A percentile compares a stretch with the other conserved stretches of the same genome.
phyloP scores from a whole-genome alignment of 2,888 invertebrate species.

The Octonoba sinensis region DNA sequence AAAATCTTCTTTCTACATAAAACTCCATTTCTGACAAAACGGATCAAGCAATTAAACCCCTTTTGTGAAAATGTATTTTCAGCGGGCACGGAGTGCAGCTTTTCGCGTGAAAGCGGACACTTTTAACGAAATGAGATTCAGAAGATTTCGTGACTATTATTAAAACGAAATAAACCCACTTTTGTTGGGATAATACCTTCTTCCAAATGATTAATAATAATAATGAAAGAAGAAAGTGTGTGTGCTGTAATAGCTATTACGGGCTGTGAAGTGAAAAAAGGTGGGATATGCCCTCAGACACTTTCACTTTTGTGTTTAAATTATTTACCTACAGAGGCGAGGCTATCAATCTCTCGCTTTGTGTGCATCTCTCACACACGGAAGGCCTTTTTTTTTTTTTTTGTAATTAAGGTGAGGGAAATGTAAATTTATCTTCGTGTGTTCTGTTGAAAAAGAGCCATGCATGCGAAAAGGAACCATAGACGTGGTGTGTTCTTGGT shows the following conservation, averaged over 20 bases:
- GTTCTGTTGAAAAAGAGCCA: background rate
- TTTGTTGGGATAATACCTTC: slow-evolving; percentile 48
- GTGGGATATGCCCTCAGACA: background rate
- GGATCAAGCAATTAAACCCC: no score
- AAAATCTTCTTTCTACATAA: no score
- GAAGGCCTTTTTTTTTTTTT: slow-evolving; percentile 8
- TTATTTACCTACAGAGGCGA: background rate
- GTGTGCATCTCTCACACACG: slow-evolving; percentile 6
- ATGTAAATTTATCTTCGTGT: slow-evolving; percentile 50
- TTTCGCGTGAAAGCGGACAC: background rate
- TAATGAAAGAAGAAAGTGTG: slow-evolving; percentile 21
- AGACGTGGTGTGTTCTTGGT: no score
- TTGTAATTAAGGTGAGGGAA: slow-evolving; percentile 48
- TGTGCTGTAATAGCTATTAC: slow-evolving; percentile 54
- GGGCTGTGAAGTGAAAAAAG: background rate
- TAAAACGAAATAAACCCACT: slow-evolving; percentile 57
- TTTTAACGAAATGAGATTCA: slow-evolving; percentile 29
- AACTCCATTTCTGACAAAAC: no score
- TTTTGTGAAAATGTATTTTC: no score
- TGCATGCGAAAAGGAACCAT: no score
- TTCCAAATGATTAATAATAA: slow-evolving; percentile 60
- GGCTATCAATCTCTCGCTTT: slow-evolving; percentile 25
- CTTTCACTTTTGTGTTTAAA: background rate
- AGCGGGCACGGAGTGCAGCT: no score
- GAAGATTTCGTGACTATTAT: slow-evolving; percentile 48